A percentile compares a stretch with the other conserved stretches of the same genome.
phyloP scores from a whole-genome alignment of 2,113 vertebrate species.

The Camelus dromedarius region DNA sequence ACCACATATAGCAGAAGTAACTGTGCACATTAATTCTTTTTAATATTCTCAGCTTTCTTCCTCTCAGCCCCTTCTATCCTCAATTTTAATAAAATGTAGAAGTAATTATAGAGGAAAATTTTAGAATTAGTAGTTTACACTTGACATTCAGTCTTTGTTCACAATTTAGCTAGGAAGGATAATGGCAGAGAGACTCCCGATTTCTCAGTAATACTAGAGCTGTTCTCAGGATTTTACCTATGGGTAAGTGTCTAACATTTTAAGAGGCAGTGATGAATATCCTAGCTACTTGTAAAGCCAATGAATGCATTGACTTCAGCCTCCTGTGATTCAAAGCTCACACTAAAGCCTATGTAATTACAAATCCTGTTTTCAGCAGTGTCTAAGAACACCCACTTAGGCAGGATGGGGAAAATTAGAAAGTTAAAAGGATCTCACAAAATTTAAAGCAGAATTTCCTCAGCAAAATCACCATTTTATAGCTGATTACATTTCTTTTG shows the following conservation, averaged over 20 bases:
- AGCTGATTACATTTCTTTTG: not conserved
- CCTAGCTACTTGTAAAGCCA: not conserved
- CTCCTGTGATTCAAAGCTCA: not conserved
- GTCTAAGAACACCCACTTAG: not conserved
- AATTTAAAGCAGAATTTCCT: not conserved
- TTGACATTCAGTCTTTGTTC: not conserved
- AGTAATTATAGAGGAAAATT: not conserved
- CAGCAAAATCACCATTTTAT: not conserved
- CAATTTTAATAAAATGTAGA: not conserved
- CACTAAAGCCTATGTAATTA: accelerated
- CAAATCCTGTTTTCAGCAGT: not conserved
- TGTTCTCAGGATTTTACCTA: not conserved
- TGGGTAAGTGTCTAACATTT: not conserved
- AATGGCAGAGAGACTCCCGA: not conserved
- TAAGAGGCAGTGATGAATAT: not conserved
- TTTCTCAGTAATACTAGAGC: not conserved
- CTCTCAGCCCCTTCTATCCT: not conserved
- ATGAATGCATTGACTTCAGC: not conserved
- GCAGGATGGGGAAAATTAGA: not conserved
- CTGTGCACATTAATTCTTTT: not conserved
- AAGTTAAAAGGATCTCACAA: not conserved
- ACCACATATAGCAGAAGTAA: not conserved
- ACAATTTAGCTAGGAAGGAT: not conserved
- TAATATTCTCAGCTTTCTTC: not conserved
- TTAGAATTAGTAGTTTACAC: not conserved